These are phyloP conservation scores for Caenorhabditis imperialis DNA, from an alignment of 2,888 invertebrate species.

Conservation along the genomic window DNA sequence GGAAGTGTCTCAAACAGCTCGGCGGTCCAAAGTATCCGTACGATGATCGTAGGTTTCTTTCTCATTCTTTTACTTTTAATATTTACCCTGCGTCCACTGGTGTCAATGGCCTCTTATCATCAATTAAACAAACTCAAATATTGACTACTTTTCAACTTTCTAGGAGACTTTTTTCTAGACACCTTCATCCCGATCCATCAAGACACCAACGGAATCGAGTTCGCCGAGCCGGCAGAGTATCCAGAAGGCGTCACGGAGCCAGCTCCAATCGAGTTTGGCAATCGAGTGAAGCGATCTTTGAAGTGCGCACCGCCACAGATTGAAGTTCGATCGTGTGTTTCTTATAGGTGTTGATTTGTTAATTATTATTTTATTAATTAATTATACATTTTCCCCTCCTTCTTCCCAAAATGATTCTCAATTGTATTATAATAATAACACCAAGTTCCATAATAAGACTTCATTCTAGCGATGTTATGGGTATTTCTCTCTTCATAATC, in stretches of 20 bases:
- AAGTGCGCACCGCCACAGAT: slow-evolving; percentile 48
- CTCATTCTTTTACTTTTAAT: slow-evolving; percentile 11
- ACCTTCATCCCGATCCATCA: slow-evolving; percentile 38
- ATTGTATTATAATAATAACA: slow-evolving; percentile 21
- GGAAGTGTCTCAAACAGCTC: slow-evolving; percentile 55
- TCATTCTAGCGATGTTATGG: no score
- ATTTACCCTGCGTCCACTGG: slow-evolving; percentile 16
- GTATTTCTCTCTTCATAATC: no score
- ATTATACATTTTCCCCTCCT: slow-evolving; percentile 5
- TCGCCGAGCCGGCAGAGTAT: slow-evolving; percentile 43
- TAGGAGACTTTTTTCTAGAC: slow-evolving; percentile 37
- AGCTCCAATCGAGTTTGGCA: slow-evolving; percentile 20
- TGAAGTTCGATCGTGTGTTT: slow-evolving; percentile 26
- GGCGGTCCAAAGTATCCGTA: slow-evolving; percentile 41
- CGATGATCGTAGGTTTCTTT: slow-evolving; percentile 43
- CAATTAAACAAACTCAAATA: slow-evolving; percentile 8
- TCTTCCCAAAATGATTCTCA: slow-evolving; percentile 13
- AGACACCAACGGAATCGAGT: slow-evolving; percentile 29
- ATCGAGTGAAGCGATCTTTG: slow-evolving; percentile 31
- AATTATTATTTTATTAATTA: neutral
- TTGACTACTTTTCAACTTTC: slow-evolving; percentile 21
- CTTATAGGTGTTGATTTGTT: slow-evolving; percentile 4
- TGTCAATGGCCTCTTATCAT: slow-evolving; percentile 9
- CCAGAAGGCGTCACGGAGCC: slow-evolving; percentile 34
- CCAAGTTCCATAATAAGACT: slow-evolving; percentile 5